Conservation (phyloP, 1,140 invertebrate species). For the Galleria mellonella region DNA sequence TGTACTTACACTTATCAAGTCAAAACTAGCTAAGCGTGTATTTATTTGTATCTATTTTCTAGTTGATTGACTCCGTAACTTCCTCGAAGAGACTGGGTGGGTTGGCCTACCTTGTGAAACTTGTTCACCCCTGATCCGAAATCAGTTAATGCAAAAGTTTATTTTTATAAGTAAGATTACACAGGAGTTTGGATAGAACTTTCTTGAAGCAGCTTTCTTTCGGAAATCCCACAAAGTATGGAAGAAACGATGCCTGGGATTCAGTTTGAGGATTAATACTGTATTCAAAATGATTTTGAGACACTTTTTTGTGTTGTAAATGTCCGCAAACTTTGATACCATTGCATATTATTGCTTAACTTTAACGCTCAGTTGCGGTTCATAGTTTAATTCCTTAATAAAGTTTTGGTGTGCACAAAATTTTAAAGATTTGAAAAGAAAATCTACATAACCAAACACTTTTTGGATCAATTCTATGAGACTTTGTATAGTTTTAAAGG, state of each 20-base stretch:
- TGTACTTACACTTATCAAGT: conserved; percentile 58
- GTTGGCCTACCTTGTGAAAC: conserved; percentile 53
- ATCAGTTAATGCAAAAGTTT: conserved; percentile 76
- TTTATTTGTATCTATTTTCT: conserved; percentile 70
- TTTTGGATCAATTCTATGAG: too few species aligned
- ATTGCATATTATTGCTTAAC: conserved; percentile 25
- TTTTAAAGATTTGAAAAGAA: background rate
- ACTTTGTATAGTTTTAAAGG: too few species aligned
- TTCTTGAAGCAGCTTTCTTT: conserved; percentile 62
- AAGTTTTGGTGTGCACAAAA: conserved; percentile 1
- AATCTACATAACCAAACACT: background rate
- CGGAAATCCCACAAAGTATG: conserved; percentile 61
- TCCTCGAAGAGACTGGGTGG: conserved; percentile 33
- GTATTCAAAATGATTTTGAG: conserved; percentile 61
- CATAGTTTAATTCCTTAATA: too few species aligned
- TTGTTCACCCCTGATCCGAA: conserved; percentile 61
- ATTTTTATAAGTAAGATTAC: conserved; percentile 77
- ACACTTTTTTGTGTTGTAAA: conserved; percentile 24
- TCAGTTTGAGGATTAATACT: conserved; percentile 60
- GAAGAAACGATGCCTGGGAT: conserved; percentile 42
- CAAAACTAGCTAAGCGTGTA: conserved; percentile 64
- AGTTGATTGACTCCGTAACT: conserved; percentile 60
- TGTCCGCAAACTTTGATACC: conserved; percentile 23
- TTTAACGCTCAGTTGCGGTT: conserved; percentile 3
- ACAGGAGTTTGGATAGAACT: conserved; percentile 61